Conservation (phyloP, 2,888 invertebrate genomes). For the Rhamnusium bicolor region DNA sequence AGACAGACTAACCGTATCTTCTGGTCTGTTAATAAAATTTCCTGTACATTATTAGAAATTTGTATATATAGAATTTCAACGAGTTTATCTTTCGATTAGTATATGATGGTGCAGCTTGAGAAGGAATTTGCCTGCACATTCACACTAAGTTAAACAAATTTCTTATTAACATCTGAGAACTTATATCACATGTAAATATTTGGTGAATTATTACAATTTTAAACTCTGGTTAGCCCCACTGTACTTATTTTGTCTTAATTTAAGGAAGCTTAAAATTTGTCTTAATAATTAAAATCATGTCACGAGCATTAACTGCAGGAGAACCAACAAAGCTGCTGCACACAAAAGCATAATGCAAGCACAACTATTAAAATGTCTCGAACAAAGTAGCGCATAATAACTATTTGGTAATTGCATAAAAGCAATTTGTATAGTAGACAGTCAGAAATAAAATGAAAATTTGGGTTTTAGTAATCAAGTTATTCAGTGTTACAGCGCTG, state of each 20-base stretch:
- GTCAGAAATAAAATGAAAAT: slow-evolving; percentile 19
- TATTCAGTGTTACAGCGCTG: slow-evolving; percentile 13
- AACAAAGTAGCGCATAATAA: slow-evolving; percentile 21
- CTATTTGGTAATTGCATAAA: slow-evolving; percentile 24
- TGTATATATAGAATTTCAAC: too few species aligned
- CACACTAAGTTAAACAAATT: too few species aligned
- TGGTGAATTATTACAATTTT: too few species aligned
- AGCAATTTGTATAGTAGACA: slow-evolving; percentile 5
- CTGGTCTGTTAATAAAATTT: too few species aligned
- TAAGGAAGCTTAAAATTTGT: slow-evolving; percentile 18
- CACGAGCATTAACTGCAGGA: background rate
- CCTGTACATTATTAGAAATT: too few species aligned
- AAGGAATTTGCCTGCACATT: too few species aligned
- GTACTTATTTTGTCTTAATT: slow-evolving; percentile 38
- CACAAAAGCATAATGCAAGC: slow-evolving; percentile 12
- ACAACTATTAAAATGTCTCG: slow-evolving; percentile 18
- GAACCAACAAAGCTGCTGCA: slow-evolving; percentile 14
- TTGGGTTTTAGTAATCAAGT: slow-evolving; percentile 23
- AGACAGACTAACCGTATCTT: too few species aligned
- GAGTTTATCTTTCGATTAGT: too few species aligned
- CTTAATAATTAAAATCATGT: background rate
- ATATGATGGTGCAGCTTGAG: too few species aligned
- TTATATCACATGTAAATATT: too few species aligned
- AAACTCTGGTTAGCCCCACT: too few species aligned
- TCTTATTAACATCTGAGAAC: too few species aligned